These are phyloP conservation scores for Monomorium pharaonis DNA, from an alignment of 1,140 invertebrate genomes.

Conservation along the genomic window DNA sequence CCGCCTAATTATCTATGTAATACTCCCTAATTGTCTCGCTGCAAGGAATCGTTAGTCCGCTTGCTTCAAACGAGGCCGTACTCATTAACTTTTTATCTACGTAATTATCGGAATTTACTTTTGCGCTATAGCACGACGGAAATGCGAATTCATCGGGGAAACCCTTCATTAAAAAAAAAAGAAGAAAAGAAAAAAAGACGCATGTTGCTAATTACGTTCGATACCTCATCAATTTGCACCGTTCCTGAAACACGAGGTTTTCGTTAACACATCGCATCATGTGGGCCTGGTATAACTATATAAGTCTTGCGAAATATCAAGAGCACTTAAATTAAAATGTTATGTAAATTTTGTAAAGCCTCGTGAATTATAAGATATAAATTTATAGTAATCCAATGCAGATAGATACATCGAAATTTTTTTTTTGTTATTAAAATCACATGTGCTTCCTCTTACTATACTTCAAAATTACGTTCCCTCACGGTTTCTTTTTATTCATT, in stretches of 20 bases:
- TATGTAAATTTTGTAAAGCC: conserved; percentile 2
- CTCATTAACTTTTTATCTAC: conserved; percentile 57
- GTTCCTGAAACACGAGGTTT: not conserved
- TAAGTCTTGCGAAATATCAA: not conserved
- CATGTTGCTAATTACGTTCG: conserved; percentile 7
- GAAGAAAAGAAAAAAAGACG: not conserved
- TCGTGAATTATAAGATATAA: not conserved
- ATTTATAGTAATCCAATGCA: not conserved
- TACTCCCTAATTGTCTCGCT: conserved; percentile 66
- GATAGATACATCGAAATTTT: not conserved
- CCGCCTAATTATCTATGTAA: conserved; percentile 55
- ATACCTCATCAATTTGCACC: conserved; percentile 23
- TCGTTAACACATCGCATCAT: not conserved
- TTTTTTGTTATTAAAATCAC: not conserved
- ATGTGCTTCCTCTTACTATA: not conserved
- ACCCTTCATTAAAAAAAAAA: not conserved
- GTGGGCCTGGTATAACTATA: not conserved
- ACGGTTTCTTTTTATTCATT: conserved; percentile 6
- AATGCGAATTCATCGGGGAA: conserved; percentile 32
- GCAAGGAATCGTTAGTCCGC: conserved; percentile 49
- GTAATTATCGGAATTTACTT: conserved; percentile 54
- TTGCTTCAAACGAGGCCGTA: conserved; percentile 46
- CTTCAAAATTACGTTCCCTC: not conserved
- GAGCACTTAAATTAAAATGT: not conserved
- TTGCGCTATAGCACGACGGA: not conserved